Base-by-base conservation (phyloP, 2,888 invertebrate species). In the Pheosia gnoma region DNA sequence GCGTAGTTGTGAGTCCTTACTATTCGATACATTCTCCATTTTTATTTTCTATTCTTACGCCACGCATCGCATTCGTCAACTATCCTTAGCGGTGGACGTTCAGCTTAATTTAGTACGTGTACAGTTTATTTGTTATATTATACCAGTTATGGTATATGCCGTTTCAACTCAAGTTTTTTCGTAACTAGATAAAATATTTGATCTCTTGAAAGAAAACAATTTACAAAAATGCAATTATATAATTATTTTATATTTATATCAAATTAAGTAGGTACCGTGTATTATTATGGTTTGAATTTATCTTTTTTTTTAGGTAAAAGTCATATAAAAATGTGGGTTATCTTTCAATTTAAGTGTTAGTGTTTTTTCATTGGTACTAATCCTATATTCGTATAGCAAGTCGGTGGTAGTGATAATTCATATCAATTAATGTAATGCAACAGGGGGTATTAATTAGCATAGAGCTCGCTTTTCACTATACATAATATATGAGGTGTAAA, bases 371-470 rank as follows among this genome's bases (percentile, higher is more conserved):
- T 9, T 36, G 3, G 3, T 8, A 43, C 4, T 45, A 3, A 52
- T 11, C 9, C 10, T 52, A 41, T 52, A 59, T 49, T 55, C 39
- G 39, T 54, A 55, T 13, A 55, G 38, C 3, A 37, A 58, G 25
- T 11, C 59, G 59, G 68, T 72, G 74, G 75, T 74, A 73, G 62
- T 66, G 9, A 63, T 68, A 66, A 74, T 69, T 74, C 77, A 76
- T 77, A 77, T 77, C 77, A 76, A 65, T 64, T 53, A 49, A 76
- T 72, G 75, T 72, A 77, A 78, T 77, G 61, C 67, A 68, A 66
- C 66, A n/a, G n/a, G 60, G 61, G 68, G 62, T 71, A 45, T 43
- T 38, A 11, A 25, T 25, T 25, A 25, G 25, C 25, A 25, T 25
- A 25, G 2, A 25, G 25, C 25, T 25, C 25, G 25, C 25, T 25